phyloP scores from a whole-genome alignment of 2,888 invertebrate species.

The Acrobasis consociella region DNA sequence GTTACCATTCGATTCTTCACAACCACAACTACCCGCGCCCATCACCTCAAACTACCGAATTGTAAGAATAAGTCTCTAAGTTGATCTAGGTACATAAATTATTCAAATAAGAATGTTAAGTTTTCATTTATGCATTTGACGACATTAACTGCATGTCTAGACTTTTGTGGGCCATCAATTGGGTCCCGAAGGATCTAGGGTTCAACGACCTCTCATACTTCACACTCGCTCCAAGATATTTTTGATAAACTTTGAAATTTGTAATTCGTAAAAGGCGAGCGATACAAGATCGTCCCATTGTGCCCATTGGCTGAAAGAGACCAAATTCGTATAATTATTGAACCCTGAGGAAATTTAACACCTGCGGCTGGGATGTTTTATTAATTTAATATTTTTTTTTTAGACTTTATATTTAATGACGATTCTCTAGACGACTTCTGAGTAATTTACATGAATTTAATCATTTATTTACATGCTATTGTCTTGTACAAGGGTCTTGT shows the following conservation, averaged over 20 bases:
- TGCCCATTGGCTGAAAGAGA: background rate
- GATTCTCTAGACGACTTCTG: no score
- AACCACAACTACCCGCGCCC: no score
- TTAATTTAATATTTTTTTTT: background rate
- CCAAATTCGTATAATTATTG: background rate
- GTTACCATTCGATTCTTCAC: no score
- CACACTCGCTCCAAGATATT: background rate
- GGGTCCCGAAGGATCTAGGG: background rate
- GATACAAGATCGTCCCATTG: background rate
- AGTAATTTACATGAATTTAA: no score
- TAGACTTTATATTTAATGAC: background rate
- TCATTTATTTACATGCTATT: no score
- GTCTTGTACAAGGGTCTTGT: no score
- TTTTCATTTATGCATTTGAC: background rate
- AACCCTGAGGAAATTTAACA: background rate
- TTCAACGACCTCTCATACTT: background rate
- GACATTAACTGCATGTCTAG: conserved; percentile 1
- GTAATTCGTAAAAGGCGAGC: background rate
- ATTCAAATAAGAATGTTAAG: no score
- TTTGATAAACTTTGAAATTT: background rate
- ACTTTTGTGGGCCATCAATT: conserved; percentile 12
- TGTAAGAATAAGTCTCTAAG: no score
- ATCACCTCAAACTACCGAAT: no score
- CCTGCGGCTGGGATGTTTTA: background rate
- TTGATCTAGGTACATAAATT: no score